Evolutionary conservation across 2,113 vertebrate species (phyloP).

Genomic region (Catharus minimus): DNA sequence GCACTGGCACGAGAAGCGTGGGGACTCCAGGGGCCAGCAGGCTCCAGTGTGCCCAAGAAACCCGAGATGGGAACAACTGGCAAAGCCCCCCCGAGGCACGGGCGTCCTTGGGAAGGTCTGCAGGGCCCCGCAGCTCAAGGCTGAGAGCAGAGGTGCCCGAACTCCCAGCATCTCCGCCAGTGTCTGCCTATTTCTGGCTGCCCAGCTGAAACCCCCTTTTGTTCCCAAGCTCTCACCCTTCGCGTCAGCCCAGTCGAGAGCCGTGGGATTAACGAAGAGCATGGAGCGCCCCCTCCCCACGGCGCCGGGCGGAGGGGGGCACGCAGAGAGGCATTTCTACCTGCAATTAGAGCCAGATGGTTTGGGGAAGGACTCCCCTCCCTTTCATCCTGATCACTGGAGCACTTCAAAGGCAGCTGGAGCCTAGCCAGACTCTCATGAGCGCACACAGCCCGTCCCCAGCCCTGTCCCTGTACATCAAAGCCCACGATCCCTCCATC

Average conservation of each 20-base stretch:
- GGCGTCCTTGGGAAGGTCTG: neutral
- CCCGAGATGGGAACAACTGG: slow-evolving; percentile 25
- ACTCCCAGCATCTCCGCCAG: neutral
- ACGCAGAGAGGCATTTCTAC: slow-evolving; percentile 60
- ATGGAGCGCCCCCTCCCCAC: slow-evolving; percentile 12
- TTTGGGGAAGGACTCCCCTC: slow-evolving; percentile 62
- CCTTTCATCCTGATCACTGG: slow-evolving; percentile 76
- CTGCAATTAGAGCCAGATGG: slow-evolving; percentile 79
- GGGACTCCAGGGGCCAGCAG: neutral
- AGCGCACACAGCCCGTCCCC: slow-evolving; percentile 59
- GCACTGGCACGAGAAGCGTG: fast-evolving
- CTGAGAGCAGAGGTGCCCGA: neutral
- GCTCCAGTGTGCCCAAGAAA: slow-evolving; percentile 44
- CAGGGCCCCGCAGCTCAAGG: neutral
- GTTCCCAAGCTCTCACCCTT: slow-evolving; percentile 22
- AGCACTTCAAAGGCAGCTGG: slow-evolving; percentile 76
- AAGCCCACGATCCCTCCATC: slow-evolving; percentile 1
- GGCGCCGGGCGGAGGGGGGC: neutral
- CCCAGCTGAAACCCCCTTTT: slow-evolving; percentile 20
- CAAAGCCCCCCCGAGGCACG: neutral
- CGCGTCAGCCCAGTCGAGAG: neutral
- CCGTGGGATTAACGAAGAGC: slow-evolving; percentile 28
- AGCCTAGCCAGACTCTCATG: slow-evolving; percentile 65
- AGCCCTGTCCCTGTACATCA: slow-evolving; percentile 60
- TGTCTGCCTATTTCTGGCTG: neutral